Base-by-base conservation (phyloP, 2,113 vertebrate genomes). In the Casuarius casuarius region DNA sequence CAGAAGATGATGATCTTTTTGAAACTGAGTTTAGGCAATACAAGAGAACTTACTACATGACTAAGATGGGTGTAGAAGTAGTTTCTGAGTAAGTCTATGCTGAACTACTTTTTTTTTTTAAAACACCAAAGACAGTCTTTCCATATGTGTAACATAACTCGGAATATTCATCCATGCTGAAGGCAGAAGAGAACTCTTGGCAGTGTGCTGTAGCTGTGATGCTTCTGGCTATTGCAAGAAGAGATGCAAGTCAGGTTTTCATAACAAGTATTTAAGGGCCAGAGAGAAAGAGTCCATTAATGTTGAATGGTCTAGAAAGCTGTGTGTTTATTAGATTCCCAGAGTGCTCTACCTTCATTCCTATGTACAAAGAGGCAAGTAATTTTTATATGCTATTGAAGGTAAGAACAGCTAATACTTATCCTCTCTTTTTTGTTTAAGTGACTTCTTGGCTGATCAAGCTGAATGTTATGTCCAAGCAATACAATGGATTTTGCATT, bases 401-500 rank as follows among this genome's bases (percentile, higher is more conserved):
- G 88, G 88, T 56, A 11, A 62, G 28, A 59, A 83, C 63, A 58
- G 10, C 2, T 48, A 61, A 0, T 51, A 22, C 35, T 5, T 56
- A 3, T 51, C 4, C 70, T 75, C 63, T 44, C 56, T 92, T 92
- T 97, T 58, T 81, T 29, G 94, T 97, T 97, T 40, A 97, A 99
- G 99, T 96, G 99, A 99, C 71, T 99, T 99, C 97, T 98, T 99
- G 72, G 99, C 99, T 90, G 96, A 97, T 80, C 99, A 99, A 97
- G 99, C 99, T 87, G 97, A 97, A 86, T 99, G 99, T 97, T 99
- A 99, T 26, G 98, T 99, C 84, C 99, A 99, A 96, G 99, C 99
- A 66, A 99, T 99, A 97, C 99, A 99, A 84, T 99, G 99, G 99
- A 99, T 99, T 97, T 98, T 99, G 51, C 99, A 99, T 97, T 99